A percentile compares a stretch with the other conserved stretches of the same genome.
Conservation (phyloP, 2,888 invertebrate genomes). For the Plebejus melissa region DNA sequence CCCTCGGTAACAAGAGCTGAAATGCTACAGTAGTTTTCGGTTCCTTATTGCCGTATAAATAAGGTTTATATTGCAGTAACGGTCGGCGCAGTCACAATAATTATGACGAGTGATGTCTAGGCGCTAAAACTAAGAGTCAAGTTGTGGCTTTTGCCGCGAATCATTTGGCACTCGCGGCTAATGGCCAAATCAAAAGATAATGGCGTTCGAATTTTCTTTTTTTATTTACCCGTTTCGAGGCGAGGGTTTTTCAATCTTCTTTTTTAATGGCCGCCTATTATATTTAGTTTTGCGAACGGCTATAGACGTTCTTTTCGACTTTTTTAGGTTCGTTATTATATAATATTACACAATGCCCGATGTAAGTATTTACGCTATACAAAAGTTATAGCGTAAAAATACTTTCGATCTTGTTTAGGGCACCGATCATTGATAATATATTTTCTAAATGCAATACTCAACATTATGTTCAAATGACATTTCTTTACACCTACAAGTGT, state of each 20-base stretch:
- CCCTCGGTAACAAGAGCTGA: neutral
- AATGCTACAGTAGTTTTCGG: neutral
- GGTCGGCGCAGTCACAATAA: conserved; percentile 35
- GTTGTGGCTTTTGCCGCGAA: conserved; percentile 32
- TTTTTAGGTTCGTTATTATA: neutral
- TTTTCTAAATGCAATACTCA: neutral
- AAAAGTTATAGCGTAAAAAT: too few relatives aligned
- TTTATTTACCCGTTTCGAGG: neutral
- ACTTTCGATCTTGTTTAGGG: too few relatives aligned
- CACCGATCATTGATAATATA: too few relatives aligned
- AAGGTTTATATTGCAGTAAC: conserved; percentile 4
- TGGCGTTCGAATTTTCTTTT: conserved; percentile 27
- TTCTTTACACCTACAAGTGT: conserved; percentile 10
- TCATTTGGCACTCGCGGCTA: conserved; percentile 30
- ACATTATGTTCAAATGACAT: neutral
- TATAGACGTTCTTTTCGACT: neutral
- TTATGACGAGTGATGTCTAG: conserved; percentile 40
- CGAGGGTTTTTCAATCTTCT: neutral
- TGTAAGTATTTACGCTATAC: too few relatives aligned
- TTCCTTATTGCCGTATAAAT: conserved; percentile 21
- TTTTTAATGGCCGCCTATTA: neutral
- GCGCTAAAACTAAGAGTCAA: conserved; percentile 33
- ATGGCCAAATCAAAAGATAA: conserved; percentile 31
- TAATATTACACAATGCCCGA: too few relatives aligned
- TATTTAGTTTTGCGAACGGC: neutral